Evolutionary conservation across 2,113 vertebrate genomes (phyloP).

Genomic region (Echinops telfairi): DNA sequence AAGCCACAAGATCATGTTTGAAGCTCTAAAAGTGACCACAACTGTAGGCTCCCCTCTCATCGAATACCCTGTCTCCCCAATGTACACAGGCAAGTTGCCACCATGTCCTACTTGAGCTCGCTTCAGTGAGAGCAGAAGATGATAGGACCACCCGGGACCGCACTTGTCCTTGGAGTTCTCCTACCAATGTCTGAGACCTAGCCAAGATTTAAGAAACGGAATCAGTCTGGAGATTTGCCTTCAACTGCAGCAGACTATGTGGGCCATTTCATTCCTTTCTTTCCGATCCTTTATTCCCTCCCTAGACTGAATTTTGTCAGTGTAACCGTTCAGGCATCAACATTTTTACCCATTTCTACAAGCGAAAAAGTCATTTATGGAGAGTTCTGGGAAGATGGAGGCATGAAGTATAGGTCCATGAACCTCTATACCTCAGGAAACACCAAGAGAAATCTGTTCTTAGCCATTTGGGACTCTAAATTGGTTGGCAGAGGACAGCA

Average conservation of each 20-base stretch:
- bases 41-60: conserved; percentile 34
- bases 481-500: not conserved
- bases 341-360: not conserved
- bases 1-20: conserved; percentile 67
- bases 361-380: not conserved
- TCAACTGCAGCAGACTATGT: not conserved
- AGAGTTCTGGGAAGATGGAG: not conserved
- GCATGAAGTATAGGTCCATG: not conserved
- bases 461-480: not conserved
- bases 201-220: not conserved
- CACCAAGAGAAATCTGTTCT: not conserved
- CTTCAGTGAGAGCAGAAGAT: no score
- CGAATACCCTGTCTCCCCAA: not conserved
- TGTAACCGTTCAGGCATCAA: not conserved
- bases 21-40: conserved; percentile 36
- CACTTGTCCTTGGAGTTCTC: no score
- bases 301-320: not conserved
- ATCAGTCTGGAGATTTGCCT: not conserved
- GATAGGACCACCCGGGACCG: not conserved
- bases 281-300: not conserved
- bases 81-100: not conserved
- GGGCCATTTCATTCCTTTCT: no score
- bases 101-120: not conserved
- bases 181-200: not conserved
- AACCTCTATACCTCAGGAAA: not conserved